Percentiles rank a stretch among this genome's conserved stretches.
Evolutionary conservation across 2,797 vertebrate genomes (phyloP).

Genomic region (Heteromormyrus szaboi): DNA sequence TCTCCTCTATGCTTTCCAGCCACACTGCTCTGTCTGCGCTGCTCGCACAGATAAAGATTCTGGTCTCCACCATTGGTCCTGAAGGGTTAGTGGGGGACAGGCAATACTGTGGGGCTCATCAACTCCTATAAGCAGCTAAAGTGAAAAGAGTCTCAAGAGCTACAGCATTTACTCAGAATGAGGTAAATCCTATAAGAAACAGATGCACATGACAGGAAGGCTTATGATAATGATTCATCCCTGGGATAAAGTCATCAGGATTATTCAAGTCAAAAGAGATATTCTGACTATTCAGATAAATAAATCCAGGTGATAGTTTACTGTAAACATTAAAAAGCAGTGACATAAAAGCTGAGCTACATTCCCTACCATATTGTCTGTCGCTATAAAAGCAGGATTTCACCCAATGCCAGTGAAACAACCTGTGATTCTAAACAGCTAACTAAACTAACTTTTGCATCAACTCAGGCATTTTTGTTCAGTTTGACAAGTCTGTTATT

Average conservation of each 20-base stretch:
- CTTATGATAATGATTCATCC: not conserved
- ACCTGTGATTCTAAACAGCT: not conserved
- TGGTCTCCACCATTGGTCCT: slow-evolving; percentile 72
- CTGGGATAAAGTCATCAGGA: not conserved
- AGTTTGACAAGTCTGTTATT: not conserved
- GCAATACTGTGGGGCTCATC: not conserved
- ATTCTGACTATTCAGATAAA: not conserved
- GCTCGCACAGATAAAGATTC: slow-evolving; percentile 59
- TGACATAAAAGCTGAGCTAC: not conserved
- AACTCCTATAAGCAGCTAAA: not conserved
- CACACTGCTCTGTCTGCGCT: slow-evolving; percentile 55
- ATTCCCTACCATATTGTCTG: not conserved
- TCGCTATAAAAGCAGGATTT: not conserved
- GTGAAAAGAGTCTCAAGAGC: not conserved
- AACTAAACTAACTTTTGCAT: not conserved
- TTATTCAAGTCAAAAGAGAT: not conserved
- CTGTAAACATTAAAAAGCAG: not conserved
- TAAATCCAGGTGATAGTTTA: not conserved
- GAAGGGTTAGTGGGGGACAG: not conserved
- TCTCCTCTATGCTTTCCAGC: slow-evolving; percentile 60
- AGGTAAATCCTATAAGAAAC: not conserved
- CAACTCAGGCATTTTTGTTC: not conserved
- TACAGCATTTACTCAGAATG: not conserved
- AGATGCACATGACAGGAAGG: not conserved
- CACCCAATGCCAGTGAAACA: not conserved